These are phyloP conservation scores for Coreoperca whiteheadi DNA, from an alignment of 2,113 vertebrate genomes.

Conservation along the genomic window DNA sequence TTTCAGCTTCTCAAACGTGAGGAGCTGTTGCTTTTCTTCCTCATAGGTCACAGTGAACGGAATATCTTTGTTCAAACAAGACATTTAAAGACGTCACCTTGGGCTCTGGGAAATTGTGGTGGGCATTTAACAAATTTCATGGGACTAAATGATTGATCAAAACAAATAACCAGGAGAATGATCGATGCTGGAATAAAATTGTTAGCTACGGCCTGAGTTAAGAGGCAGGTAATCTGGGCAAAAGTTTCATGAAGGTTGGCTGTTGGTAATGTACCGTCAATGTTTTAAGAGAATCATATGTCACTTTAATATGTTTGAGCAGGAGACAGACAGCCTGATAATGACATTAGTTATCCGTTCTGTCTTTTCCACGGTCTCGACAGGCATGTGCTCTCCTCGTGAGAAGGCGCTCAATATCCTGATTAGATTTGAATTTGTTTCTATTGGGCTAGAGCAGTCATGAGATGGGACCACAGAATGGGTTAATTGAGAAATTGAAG, in stretches of 20 bases:
- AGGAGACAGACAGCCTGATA: background rate
- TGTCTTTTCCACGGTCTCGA: background rate
- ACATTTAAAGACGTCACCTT: background rate
- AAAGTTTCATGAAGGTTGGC: background rate
- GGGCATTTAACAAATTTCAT: too few species aligned
- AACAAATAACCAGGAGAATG: too few species aligned
- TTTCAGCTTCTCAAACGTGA: background rate
- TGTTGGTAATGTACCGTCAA: background rate
- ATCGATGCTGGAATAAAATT: too few species aligned
- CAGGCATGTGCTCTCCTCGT: conserved; percentile 34
- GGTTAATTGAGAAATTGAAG: conserved; percentile 1
- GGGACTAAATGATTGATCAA: too few species aligned
- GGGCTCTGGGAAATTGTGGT: too few species aligned
- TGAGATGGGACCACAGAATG: conserved; percentile 22
- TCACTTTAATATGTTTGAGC: background rate
- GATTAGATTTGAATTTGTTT: conserved; percentile 38
- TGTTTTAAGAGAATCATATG: background rate
- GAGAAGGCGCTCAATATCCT: conserved; percentile 24
- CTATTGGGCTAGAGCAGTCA: conserved; percentile 3
- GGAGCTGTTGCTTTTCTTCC: background rate
- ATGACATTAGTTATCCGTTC: background rate
- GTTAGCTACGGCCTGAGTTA: background rate
- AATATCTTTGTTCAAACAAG: background rate
- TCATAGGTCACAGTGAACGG: background rate
- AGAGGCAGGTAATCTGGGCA: background rate